Base-by-base conservation (phyloP, 2,888 invertebrate genomes). In the Stenodera caucasica region DNA sequence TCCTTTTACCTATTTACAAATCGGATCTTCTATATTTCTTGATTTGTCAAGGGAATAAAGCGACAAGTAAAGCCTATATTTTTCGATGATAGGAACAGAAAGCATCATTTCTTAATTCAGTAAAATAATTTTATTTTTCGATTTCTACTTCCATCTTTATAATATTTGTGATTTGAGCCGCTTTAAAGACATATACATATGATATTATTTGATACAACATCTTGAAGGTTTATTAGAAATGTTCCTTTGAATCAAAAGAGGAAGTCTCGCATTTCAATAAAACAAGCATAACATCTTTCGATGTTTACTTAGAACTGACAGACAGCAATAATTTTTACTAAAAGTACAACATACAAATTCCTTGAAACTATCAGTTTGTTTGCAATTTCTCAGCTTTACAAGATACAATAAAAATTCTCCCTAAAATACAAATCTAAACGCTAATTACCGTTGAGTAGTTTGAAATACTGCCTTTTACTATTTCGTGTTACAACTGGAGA, bases 21-120 rank as follows among this genome's bases (percentile, higher is more conserved):
- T n/a, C 21, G 32, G 50, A 32, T 50, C 29, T 30, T 12, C n/a
- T 18, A 55, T 55, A 50, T 55, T 59, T 55, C 55, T 15, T 59
- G 51, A 55, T 59, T 59, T 60, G 52, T 51, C 29, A 30, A n/a
- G 3, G 9, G 51, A 51, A 51, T 30, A 30, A 51, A 14, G 8
- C 14, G 35, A 8, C 6, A 14, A 37, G 14, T 6, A 14, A 37
- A 37, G 35, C 35, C 15, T 37, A 15, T 15, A 4, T 15, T 37
- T 37, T 37, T 15, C 33, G 2, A 33, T 15, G 1, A 4, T 5
- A 4, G 7, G 8, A 2, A 15, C 12, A 15, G 15, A 15, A 37
- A 37, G 14, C 12, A 15, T 1, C 2, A 1, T 2, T 37, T 37
- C 15, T 37, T 14, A 8, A 15, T 14, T 14, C n/a, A 33, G n/a